Percentiles rank a stretch among this genome's conserved stretches.
Conservation (phyloP, 2,113 vertebrate species). For the Psophia crepitans region DNA sequence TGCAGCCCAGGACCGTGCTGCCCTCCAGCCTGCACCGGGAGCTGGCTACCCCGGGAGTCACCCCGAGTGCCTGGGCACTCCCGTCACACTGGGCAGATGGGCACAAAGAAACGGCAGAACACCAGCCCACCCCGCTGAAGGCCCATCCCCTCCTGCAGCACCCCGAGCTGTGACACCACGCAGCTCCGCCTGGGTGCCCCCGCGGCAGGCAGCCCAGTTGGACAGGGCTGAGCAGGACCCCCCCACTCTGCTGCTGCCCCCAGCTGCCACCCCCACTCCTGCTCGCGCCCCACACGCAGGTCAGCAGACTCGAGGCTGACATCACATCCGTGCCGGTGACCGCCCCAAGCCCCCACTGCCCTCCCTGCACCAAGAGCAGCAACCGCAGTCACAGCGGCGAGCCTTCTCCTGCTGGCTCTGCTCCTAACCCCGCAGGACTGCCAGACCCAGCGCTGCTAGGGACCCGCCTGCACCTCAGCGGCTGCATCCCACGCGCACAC, state of each 20-base stretch:
- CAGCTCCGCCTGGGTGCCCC: not conserved
- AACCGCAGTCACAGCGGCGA: rapidly evolving
- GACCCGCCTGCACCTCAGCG: not conserved
- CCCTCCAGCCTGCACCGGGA: rapidly evolving
- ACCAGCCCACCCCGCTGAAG: no score
- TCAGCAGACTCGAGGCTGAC: not conserved
- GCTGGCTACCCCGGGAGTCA: not conserved
- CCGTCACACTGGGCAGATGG: rapidly evolving
- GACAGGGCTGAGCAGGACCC: not conserved
- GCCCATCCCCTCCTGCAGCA: rapidly evolving
- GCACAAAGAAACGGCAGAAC: not conserved
- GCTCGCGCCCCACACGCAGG: not conserved
- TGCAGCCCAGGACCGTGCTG: rapidly evolving
- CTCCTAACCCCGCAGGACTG: rapidly evolving
- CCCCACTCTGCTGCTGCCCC: not conserved
- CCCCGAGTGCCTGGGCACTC: not conserved
- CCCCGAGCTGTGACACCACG: not conserved
- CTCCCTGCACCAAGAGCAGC: not conserved
- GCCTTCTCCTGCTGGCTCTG: not conserved
- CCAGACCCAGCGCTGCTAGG: not conserved
- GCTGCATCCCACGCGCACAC: rapidly evolving
- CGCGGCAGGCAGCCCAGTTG: no score
- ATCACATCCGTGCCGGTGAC: rapidly evolving
- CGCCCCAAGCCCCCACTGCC: not conserved
- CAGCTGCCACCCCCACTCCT: not conserved